These are phyloP conservation scores for Ectobius pallidus DNA, from an alignment of 2,888 invertebrate genomes.

Conservation along the genomic window DNA sequence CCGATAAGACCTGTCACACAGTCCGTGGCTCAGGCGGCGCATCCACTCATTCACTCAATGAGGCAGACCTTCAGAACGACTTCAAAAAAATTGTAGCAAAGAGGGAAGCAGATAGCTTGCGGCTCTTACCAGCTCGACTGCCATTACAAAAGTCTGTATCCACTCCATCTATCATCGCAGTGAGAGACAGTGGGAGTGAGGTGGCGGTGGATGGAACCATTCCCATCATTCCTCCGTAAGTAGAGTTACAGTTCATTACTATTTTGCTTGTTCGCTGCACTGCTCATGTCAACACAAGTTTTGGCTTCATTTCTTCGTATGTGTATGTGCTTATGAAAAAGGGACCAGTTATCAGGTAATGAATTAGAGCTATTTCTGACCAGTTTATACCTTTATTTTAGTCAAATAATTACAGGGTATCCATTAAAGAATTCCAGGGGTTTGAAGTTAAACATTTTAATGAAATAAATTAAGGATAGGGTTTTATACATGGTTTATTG, in stretches of 20 bases:
- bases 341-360: no score
- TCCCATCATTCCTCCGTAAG: constrained; percentile 52
- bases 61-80: constrained; percentile 82
- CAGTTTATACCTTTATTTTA: no score
- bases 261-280: neutral
- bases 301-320: no score
- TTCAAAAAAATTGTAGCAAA: constrained; percentile 72
- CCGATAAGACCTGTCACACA: constrained; percentile 58
- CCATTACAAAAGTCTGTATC: constrained; percentile 90
- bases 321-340: no score
- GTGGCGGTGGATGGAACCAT: constrained; percentile 57
- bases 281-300: no score
- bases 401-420: no score
- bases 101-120: constrained; percentile 61
- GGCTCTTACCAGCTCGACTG: constrained; percentile 67
- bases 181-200: constrained; percentile 65
- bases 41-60: constrained; percentile 81
- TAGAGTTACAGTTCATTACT: neutral
- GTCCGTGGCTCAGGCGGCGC: constrained; percentile 35
- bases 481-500: no score
- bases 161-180: constrained; percentile 85
- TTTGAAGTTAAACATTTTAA: no score
- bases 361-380: no score
- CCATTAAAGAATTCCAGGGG: no score
- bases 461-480: no score